These are phyloP conservation scores for Camponotus pennsylvanicus DNA, from an alignment of 1,140 invertebrate species.

Conservation along the genomic window DNA sequence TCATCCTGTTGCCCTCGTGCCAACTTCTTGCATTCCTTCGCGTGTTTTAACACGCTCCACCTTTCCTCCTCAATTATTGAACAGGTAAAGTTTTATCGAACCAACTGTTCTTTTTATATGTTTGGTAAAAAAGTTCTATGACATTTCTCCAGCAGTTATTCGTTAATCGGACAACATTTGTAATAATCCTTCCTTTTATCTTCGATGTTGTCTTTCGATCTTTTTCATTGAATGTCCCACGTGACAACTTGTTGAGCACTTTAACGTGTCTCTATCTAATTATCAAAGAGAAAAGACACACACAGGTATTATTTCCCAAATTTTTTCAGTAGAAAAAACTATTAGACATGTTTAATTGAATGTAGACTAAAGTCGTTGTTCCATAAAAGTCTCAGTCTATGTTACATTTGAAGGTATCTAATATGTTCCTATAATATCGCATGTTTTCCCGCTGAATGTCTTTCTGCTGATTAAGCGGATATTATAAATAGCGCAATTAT, in stretches of 20 bases:
- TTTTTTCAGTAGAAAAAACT: neutral
- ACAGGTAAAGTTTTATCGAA: slow-evolving; percentile 7
- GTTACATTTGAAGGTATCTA: too few relatives aligned
- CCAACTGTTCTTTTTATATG: neutral
- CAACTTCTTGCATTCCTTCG: slow-evolving; percentile 52
- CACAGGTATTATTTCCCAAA: neutral
- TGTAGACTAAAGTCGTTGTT: too few relatives aligned
- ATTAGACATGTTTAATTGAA: too few relatives aligned
- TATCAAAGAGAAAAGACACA: neutral
- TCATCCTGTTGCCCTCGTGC: slow-evolving; percentile 43
- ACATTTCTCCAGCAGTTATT: neutral
- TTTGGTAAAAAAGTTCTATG: neutral
- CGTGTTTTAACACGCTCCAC: slow-evolving; percentile 36
- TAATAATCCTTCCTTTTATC: neutral
- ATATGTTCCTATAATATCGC: neutral
- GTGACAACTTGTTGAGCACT: slow-evolving; percentile 25
- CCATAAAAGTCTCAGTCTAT: too few relatives aligned
- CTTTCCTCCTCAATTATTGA: slow-evolving; percentile 46
- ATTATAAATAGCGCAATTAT: slow-evolving; percentile 16
- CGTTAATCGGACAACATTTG: neutral
- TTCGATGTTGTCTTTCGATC: neutral
- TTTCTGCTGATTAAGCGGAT: neutral
- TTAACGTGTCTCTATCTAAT: slow-evolving; percentile 10
- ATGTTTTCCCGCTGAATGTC: neutral
- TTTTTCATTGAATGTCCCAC: neutral